Evolutionary conservation across 2,797 vertebrate species (phyloP), one percentile per base, ranked within the genome.

Genomic region (Margarornis squamiger): DNA sequence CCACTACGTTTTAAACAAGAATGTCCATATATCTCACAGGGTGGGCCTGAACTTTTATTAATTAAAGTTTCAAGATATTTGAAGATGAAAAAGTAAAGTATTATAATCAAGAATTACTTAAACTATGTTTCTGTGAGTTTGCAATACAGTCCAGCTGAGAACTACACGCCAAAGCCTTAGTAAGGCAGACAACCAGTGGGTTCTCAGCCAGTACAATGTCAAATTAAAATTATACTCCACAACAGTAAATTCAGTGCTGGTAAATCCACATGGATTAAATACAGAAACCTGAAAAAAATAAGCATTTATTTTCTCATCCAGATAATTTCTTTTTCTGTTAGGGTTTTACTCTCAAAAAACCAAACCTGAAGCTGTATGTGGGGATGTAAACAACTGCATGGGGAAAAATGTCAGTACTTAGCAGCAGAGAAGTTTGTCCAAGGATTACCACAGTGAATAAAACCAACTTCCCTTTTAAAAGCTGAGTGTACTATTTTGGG

Each of bases 381-480:
- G 81, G 71, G 94, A 91, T 95, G 86, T 96, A 97, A 98, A 97
- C 88, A 97, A 95, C 91, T 93, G 65, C 92, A 86, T 32, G 23
- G 49, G 71, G 78, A 94, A 95, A 96, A 94, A 96, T 94, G 80
- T 95, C 96, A 91, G 95, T 94, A 91, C 95, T 97, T 97, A 95
- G 94, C 96, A 97, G 95, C 91, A 96, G 94, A 96, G 96, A 98
- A 97, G 97, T 98, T 98, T 98, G 97, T 97, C 97, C 96, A 97
- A 97, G 97, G 97, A 97, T 98, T 97, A 98, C 97, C 95, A 93
- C 94, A 96, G 97, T 61, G 97, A 97, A 97, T 96, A 97, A 97
- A 97, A 96, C 86, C 87, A 93, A 95, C 91, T 95, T 97, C 94
- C 90, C 84, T 94, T 97, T 97, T 95, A 96, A 96, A 97, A 97